Evolutionary conservation across 2,113 vertebrate genomes (phyloP).

Genomic region (Pseudolaguvia tuberculata): DNA sequence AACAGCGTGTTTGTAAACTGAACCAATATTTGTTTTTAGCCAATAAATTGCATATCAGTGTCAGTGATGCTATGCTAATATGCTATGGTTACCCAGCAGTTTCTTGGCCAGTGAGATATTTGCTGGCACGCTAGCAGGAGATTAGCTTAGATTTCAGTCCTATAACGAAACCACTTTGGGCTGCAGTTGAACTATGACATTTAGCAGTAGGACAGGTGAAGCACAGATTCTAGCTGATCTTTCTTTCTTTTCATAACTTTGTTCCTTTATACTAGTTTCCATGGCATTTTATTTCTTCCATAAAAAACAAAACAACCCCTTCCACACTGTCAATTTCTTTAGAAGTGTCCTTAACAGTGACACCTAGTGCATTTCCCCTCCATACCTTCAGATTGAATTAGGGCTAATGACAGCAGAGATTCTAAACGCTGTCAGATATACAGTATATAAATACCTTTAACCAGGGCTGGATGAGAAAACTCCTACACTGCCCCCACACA

Average conservation of each 20-base stretch:
- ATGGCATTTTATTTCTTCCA: neutral
- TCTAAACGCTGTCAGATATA: neutral
- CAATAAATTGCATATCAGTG: neutral
- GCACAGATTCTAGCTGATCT: neutral
- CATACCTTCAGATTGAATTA: neutral
- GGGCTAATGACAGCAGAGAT: neutral
- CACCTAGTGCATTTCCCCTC: neutral
- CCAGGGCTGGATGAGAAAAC: constrained; percentile 4
- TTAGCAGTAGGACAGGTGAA: constrained; percentile 8
- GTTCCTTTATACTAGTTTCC: neutral
- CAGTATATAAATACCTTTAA: neutral
- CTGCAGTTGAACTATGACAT: constrained; percentile 30
- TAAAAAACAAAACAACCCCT: neutral
- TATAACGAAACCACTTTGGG: neutral
- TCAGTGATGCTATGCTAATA: neutral
- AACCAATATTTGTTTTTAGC: neutral
- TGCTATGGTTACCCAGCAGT: neutral
- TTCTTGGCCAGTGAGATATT: neutral
- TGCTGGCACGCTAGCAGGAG: neutral
- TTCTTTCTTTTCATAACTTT: neutral
- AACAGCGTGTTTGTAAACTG: neutral
- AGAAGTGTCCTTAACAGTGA: neutral
- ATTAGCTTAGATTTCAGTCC: constrained; percentile 1
- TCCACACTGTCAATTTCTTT: neutral
- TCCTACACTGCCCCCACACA: constrained; percentile 12